These are phyloP conservation scores for Epinephelus fuscoguttatus DNA, from an alignment of 2,113 vertebrate species.

Conservation along the genomic window DNA sequence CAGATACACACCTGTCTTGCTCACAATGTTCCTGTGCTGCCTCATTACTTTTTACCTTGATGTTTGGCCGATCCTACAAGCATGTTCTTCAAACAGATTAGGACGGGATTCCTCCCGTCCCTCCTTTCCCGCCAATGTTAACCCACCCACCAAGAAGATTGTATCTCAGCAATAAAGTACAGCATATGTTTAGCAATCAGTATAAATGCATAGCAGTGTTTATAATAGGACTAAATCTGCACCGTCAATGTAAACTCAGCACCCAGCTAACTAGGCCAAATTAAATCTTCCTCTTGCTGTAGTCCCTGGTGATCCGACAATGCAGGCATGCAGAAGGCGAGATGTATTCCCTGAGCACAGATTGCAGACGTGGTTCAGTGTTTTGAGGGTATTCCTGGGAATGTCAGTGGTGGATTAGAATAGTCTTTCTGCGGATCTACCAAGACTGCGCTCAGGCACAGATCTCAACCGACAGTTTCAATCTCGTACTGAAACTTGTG, in stretches of 20 bases:
- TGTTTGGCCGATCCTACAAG: not conserved
- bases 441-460: not conserved
- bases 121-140: slow-evolving; percentile 2
- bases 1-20: not conserved
- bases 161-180: slow-evolving; percentile 74
- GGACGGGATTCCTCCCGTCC: slow-evolving; percentile 38
- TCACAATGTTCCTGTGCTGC: not conserved
- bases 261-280: slow-evolving; percentile 26
- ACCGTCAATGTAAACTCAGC: slow-evolving; percentile 13
- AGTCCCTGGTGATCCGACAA: not conserved
- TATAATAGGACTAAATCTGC: slow-evolving; percentile 40
- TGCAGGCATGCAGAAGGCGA: not conserved
- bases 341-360: not conserved
- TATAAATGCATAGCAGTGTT: slow-evolving; percentile 48
- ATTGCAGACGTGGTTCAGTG: not conserved
- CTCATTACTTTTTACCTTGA: slow-evolving; percentile 30
- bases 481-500: too few species aligned
- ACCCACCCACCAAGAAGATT: slow-evolving; percentile 37
- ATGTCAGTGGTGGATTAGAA: not conserved
- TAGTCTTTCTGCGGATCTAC: not conserved
- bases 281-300: not conserved
- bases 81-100: slow-evolving; percentile 46
- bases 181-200: slow-evolving; percentile 47
- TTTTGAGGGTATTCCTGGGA: not conserved
- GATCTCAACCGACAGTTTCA: too few species aligned